Evolutionary conservation across 2,797 vertebrate species (phyloP).

Genomic region (Gambelia wislizenii): DNA sequence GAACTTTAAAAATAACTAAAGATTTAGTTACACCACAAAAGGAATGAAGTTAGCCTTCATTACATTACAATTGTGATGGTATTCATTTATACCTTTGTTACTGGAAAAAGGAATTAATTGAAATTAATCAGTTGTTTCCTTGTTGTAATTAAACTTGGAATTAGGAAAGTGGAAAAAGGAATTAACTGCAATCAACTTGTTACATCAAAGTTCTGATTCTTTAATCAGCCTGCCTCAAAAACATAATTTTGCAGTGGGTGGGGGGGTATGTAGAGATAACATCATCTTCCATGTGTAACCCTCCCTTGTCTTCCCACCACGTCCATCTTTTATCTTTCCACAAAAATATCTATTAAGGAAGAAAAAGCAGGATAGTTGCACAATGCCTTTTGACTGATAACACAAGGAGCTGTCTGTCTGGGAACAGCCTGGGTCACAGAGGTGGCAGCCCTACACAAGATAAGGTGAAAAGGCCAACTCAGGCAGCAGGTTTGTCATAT

Average conservation of each 20-base stretch:
- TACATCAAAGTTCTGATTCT: neutral
- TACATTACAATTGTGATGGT: neutral
- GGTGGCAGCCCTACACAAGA: neutral
- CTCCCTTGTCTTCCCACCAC: neutral
- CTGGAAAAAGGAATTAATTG: too few relatives aligned
- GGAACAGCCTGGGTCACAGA: neutral
- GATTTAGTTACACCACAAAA: neutral
- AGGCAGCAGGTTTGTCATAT: neutral
- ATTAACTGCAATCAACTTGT: neutral
- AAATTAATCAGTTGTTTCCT: too few relatives aligned
- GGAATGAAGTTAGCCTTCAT: neutral
- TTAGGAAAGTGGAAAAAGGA: neutral
- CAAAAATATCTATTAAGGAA: neutral
- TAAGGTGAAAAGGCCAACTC: neutral
- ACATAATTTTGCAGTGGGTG: neutral
- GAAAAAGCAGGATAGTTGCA: neutral
- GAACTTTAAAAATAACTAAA: too few relatives aligned
- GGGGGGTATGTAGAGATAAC: neutral
- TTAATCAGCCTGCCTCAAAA: neutral
- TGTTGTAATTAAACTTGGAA: too few relatives aligned
- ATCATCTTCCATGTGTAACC: neutral
- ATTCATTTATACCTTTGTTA: too few relatives aligned
- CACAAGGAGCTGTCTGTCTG: neutral
- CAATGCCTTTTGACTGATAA: neutral
- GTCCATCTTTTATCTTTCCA: too few relatives aligned